Base-by-base conservation (phyloP, 2,888 invertebrate genomes). In the Pasiphila rectangulata region DNA sequence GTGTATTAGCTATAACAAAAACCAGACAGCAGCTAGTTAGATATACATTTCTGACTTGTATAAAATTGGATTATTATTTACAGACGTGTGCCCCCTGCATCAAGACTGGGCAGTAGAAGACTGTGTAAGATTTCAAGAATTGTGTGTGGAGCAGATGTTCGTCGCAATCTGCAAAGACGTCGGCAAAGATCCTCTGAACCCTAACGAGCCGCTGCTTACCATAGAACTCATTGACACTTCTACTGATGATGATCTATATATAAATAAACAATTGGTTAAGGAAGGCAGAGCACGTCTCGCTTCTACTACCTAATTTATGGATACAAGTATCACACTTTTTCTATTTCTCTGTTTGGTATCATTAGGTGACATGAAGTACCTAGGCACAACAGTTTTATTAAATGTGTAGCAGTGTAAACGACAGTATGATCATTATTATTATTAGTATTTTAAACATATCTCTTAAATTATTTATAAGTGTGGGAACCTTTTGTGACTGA, bases 21-120 rank as follows among this genome's bases (percentile, higher is more conserved):
- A n/a, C n/a, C n/a, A n/a, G n/a, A n/a, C n/a, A n/a, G n/a, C n/a
- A n/a, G n/a, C n/a, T n/a, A n/a, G n/a, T n/a, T n/a, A n/a, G n/a
- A n/a, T n/a, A n/a, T n/a, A n/a, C n/a, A n/a, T n/a, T n/a, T n/a
- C n/a, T n/a, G n/a, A n/a, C n/a, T n/a, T n/a, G n/a, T n/a, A n/a
- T n/a, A 25, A 25, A 25, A n/a, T 12, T 12, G 25, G 10, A 0
- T 19, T 37, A n/a, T 20, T 16, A 45, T 59, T 63, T 56, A 24
- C 74, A 90, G 91, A 90, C 57, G 87, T 91, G 34, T 79, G 72
- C 63, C 90, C 91, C 21, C 75, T 85, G 12, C 89, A 91, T 58
- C 83, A 82, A 61, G 92, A 94, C 75, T 94, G 94, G 94, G 89
- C 91, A 0, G 91, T 93, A 57, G 93, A 93, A 59, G 94, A 95